Evolutionary conservation across 2,113 vertebrate genomes (phyloP).

Genomic region (Oenanthe oenanthe): DNA sequence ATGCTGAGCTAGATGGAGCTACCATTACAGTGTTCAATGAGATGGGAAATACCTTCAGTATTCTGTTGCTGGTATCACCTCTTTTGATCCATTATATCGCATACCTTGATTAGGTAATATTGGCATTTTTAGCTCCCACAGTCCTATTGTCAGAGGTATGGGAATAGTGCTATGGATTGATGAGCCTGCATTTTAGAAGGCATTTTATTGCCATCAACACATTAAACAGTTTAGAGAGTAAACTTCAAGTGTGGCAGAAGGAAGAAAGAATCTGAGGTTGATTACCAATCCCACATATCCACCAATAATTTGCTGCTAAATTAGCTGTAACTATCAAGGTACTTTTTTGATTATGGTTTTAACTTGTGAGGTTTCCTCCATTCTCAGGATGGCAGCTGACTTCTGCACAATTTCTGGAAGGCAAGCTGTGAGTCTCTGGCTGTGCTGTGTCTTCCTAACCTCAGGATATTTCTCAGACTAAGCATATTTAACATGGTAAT

Average conservation of each 20-base stretch:
- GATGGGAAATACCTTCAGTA: neutral
- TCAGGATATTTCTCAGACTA: neutral
- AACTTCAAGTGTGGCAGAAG: neutral
- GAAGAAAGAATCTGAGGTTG: neutral
- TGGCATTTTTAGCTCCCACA: neutral
- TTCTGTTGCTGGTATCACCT: neutral
- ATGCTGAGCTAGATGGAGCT: neutral
- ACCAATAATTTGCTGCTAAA: neutral
- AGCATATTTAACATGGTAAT: neutral
- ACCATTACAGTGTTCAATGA: neutral
- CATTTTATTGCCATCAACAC: neutral
- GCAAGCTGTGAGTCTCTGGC: neutral
- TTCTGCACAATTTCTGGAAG: rapidly evolving
- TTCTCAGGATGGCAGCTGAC: neutral
- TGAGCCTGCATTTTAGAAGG: neutral
- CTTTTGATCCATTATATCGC: neutral
- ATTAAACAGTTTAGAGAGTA: neutral
- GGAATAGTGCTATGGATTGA: neutral
- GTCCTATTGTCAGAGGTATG: neutral
- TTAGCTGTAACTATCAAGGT: neutral
- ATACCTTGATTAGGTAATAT: neutral
- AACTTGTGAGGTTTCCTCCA: neutral
- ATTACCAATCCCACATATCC: neutral
- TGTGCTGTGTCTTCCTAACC: neutral
- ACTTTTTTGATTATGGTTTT: neutral